Base-by-base conservation (phyloP, 2,113 vertebrate species). In the Athene cunicularia region DNA sequence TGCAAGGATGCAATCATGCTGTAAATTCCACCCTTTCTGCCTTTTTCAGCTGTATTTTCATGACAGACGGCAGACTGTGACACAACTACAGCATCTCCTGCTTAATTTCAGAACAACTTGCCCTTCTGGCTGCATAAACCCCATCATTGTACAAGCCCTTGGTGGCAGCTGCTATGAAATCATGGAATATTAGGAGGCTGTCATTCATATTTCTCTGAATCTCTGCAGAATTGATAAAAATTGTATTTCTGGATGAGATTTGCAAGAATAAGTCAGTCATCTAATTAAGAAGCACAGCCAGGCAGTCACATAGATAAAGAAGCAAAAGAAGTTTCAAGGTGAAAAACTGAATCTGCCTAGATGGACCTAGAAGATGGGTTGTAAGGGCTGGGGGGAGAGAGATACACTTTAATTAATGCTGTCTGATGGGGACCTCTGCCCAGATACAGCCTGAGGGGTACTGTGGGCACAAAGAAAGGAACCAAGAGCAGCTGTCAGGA, bases 121-220 rank as follows among this genome's bases (percentile, higher is more conserved):
- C 59, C 88, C 80, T 95, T 94, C 92, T 81, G 66, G 56, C 73
- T 89, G 52, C 76, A 60, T 49, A 63, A 95, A 88, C 32, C 39
- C 66, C 76, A 60, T 66, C 81, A 45, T 8, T 3, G 0, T 28
- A 71, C 52, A 63, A 87, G 73, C 17, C 82, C 60, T 43, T 37
- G 5, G 68, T 49, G 68, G 82, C 86, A 90, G 80, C 82, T 88
- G 90, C 88, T 67, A 68, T 5, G 10, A 95, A 84, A 83, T 35
- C 68, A 49, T 41, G 33, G 23, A 85, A 56, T 58, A 82, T 76
- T n/a, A 82, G 87, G 66, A 79, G 12, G 8, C 58, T 76, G 83
- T 32, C 72, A 56, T 91, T 80, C 72, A 66, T 27, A 68, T 68
- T 72, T 85, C 76, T 49, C 60, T n/a, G 33, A 85, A 60, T 70